A percentile compares a stretch with the other conserved stretches of the same genome.
phyloP scores from a whole-genome alignment of 1,140 invertebrate genomes.

The Planococcus citri region DNA sequence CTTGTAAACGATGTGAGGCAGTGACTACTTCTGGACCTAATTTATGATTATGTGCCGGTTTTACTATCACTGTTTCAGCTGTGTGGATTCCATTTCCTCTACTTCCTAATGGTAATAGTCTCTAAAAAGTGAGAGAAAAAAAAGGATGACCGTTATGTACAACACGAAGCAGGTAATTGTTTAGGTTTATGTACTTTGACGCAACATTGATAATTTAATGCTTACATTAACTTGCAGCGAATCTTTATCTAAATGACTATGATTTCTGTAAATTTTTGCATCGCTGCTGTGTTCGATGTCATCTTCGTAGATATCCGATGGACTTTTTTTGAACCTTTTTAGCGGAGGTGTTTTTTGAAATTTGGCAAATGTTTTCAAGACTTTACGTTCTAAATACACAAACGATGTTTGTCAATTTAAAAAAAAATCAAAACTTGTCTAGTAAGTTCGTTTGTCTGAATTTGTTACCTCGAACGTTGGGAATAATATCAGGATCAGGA shows the following conservation, averaged over 20 bases:
- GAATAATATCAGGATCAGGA: slow-evolving; percentile 69
- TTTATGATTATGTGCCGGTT: slow-evolving; percentile 38
- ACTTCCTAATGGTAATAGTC: slow-evolving; percentile 37
- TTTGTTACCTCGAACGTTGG: slow-evolving; percentile 62
- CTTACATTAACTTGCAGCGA: slow-evolving; percentile 15
- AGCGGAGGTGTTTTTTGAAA: slow-evolving; percentile 44
- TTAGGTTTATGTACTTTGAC: too few species aligned
- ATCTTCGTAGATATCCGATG: background rate
- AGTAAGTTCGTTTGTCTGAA: too few species aligned
- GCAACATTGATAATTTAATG: slow-evolving; percentile 26
- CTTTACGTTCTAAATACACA: slow-evolving; percentile 35
- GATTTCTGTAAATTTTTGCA: slow-evolving; percentile 18
- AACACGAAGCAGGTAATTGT: too few species aligned
- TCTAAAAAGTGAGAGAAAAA: slow-evolving; percentile 32
- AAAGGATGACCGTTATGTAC: too few species aligned
- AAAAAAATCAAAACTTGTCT: background rate
- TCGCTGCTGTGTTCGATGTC: slow-evolving; percentile 14
- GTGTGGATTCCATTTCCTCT: slow-evolving; percentile 39
- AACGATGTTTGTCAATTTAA: background rate
- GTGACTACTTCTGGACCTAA: slow-evolving; percentile 63
- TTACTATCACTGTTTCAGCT: slow-evolving; percentile 36
- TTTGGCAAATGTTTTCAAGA: slow-evolving; percentile 40
- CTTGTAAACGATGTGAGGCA: slow-evolving; percentile 67
- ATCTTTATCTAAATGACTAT: slow-evolving; percentile 23
- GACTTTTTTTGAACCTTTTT: slow-evolving; percentile 29